Evolutionary conservation across 2,113 vertebrate species (phyloP), one percentile per base, ranked within the genome.

Genomic region (Xiphophorus maculatus): DNA sequence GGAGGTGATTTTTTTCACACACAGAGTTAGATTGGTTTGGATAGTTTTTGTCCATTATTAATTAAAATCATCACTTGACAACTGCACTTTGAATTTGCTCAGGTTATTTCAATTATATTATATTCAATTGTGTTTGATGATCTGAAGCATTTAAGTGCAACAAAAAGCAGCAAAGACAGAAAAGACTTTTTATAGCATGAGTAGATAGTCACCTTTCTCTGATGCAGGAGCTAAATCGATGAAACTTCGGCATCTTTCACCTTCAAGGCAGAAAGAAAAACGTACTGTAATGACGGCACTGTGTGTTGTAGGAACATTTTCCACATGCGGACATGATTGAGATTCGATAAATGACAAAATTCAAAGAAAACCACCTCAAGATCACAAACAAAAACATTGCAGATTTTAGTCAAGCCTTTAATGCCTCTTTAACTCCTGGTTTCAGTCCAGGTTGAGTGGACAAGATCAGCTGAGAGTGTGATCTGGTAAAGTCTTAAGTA

Each of bases 141-240:
- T 58, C 51, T n/a, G 51, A 58, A 58, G 7, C 25, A 58, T n/a
- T 58, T 58, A n/a, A 19, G 17, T n/a, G 25, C 25, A 19, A 54
- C 0, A 25, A 19, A 22, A 58, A n/a, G 3, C 22, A 58, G 19
- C 25, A 22, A 7, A 58, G 25, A 54, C 48, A 58, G 2, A 58
- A 58, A 19, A 17, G 6, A 5, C 44, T 4, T 58, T 58, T 58
- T n/a, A 58, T n/a, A 58, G 51, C 51, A n/a, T 58, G 2, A 17
- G 27, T 3, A n/a, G 29, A 27, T 68, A 74, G 96, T 95, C 92
- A 98, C 97, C 97, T 95, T 96, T 97, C 88, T 98, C 97, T 28
- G 97, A 98, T 0, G 96, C 94, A 0, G 97, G 97, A 60, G 97
- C 96, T 89, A 98, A 94, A 93, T 98, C 97, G 81, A 98, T 97